These are phyloP conservation scores for Temnothorax longispinosus DNA, from an alignment of 1,140 invertebrate species.

Conservation along the genomic window DNA sequence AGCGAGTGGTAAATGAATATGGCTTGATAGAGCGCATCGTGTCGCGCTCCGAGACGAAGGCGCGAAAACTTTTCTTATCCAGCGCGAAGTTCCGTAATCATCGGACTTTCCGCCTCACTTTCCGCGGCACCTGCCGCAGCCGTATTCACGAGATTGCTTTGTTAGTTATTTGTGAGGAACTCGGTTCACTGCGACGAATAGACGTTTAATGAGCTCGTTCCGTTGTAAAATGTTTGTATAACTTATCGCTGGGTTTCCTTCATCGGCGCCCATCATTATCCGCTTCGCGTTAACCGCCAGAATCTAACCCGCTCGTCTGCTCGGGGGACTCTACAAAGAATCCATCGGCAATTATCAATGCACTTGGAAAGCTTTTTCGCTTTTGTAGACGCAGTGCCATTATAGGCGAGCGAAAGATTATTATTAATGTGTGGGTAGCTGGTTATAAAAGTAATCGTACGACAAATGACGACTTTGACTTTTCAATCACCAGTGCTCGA, in stretches of 20 bases:
- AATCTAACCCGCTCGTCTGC: background rate
- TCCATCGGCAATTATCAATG: conserved; percentile 19
- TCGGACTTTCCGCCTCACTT: conserved; percentile 66
- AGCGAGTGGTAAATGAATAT: conserved; percentile 9
- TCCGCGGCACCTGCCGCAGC: conserved; percentile 48
- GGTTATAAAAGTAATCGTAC: background rate
- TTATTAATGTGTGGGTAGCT: background rate
- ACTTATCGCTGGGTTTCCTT: conserved; percentile 45
- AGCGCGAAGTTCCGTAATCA: conserved; percentile 66
- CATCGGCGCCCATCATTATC: conserved; percentile 64
- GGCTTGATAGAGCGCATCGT: conserved; percentile 19
- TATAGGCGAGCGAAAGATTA: background rate
- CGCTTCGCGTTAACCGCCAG: conserved; percentile 15
- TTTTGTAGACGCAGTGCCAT: background rate
- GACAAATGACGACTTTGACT: background rate
- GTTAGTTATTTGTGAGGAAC: conserved; percentile 59
- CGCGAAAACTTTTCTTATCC: conserved; percentile 67
- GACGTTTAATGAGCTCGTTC: conserved; percentile 71
- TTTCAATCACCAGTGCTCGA: background rate
- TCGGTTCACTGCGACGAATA: conserved; percentile 22
- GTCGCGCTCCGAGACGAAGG: conserved; percentile 4
- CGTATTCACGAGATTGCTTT: conserved; percentile 66
- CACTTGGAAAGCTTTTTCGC: background rate
- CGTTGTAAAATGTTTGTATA: conserved; percentile 69
- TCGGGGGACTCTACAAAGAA: conserved; percentile 17